These are phyloP conservation scores for Cheirogaleus medius DNA, from an alignment of 2,113 vertebrate species.

Conservation along the genomic window DNA sequence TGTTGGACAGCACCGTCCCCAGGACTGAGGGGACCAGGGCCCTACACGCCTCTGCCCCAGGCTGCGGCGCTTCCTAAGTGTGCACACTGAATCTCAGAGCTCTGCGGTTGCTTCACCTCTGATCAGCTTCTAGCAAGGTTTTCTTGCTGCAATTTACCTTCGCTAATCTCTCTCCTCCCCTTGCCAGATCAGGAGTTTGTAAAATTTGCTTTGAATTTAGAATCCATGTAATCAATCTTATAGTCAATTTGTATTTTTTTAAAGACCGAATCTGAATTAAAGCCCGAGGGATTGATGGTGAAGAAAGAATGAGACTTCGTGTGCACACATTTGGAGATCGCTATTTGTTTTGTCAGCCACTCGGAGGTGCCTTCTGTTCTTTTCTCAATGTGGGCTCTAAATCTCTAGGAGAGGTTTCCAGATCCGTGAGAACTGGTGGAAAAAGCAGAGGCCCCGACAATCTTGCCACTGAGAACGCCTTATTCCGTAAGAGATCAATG, in stretches of 20 bases:
- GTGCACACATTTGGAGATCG: not conserved
- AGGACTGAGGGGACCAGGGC: not conserved
- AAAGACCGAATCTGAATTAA: not conserved
- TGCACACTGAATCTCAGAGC: accelerated
- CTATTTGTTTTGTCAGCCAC: not conserved
- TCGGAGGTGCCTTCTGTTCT: not conserved
- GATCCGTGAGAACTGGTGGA: not conserved
- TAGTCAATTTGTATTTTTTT: not conserved
- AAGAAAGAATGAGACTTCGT: not conserved
- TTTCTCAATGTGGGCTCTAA: not conserved
- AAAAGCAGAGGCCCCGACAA: not conserved
- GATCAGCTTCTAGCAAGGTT: not conserved
- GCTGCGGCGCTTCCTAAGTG: accelerated
- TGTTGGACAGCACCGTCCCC: too few relatives aligned
- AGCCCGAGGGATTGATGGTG: not conserved
- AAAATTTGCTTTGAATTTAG: not conserved
- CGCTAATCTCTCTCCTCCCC: not conserved
- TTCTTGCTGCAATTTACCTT: not conserved
- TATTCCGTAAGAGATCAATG: not conserved
- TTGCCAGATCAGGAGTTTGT: not conserved
- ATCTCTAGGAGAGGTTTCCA: not conserved
- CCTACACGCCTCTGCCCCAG: accelerated
- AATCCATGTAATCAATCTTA: not conserved
- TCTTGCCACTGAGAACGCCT: not conserved
- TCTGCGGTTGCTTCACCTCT: not conserved